Base-by-base conservation (phyloP, 2,888 invertebrate genomes). In the Myopa testacea region DNA sequence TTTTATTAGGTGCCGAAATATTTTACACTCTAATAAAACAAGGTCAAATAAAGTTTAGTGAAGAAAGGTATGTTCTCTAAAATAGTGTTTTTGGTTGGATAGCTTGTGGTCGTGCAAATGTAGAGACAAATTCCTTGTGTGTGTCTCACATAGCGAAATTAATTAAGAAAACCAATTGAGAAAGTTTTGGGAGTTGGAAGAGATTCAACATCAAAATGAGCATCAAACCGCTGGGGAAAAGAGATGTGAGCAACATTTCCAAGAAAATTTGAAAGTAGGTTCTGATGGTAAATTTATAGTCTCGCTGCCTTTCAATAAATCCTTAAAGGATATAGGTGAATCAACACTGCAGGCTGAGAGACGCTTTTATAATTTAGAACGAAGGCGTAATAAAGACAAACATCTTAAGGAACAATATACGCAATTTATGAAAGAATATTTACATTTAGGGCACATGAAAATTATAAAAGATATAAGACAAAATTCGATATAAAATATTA, bases 361-460 rank as follows among this genome's bases (percentile, higher is more conserved):
- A 3, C 72, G 77, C 12, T 81, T 80, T 76, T 52, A 78, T 26
- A 68, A 77, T 1, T 60, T 80, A 38, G 75, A 82, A 63, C 74
- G 79, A 40, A 74, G 69, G 5, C 14, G 78, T 2, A 68, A 62
- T 58, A 81, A 80, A 72, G 50, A 76, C 69, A 26, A 26, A 2
- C 65, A 45, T 50, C 63, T 79, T n/a, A 73, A 58, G 60, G 37
- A 58, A 12, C 26, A 26, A 26, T 26, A 26, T 26, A 1, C 77
- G 80, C 63, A 77, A 58, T 81, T 80, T 50, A 80, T 81, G 77
- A 78, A 76, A 19, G 79, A 81, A 37, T 81, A 79, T 52, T n/a
- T 75, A 50, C 14, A n/a, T 10, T 70, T 80, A 58, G 78, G 76
- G 1, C 80, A 82, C 40, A 80, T 80, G 78, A 14, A n/a, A 19